A percentile compares a stretch with the other conserved stretches of the same genome.
phyloP scores from a whole-genome alignment of 2,888 invertebrate genomes.

The Saturnia japonica region DNA sequence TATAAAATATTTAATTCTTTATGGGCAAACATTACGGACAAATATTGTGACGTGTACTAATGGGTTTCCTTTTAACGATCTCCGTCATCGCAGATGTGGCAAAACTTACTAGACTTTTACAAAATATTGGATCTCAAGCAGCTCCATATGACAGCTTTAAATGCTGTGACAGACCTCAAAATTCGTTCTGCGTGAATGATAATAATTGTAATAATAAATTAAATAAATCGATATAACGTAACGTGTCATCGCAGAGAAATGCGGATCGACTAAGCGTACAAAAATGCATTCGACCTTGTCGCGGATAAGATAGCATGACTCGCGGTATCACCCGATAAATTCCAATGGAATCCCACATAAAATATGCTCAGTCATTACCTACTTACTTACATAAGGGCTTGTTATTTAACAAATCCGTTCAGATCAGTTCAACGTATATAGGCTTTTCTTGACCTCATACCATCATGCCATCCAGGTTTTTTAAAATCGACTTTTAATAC shows the following conservation, averaged over 20 bases:
- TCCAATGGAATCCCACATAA: neutral
- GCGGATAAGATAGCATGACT: conserved; percentile 20
- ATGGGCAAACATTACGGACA: too few species aligned
- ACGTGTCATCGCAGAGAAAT: conserved; percentile 20
- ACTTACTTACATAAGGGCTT: neutral
- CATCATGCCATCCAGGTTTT: neutral
- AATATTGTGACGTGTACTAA: too few species aligned
- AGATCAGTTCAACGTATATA: neutral
- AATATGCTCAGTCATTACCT: neutral
- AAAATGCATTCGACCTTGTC: conserved; percentile 26
- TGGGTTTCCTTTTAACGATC: too few species aligned
- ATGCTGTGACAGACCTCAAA: too few species aligned
- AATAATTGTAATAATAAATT: neutral
- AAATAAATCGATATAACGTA: conserved; percentile 2
- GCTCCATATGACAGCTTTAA: too few species aligned
- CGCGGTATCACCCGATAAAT: conserved; percentile 4
- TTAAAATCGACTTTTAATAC: neutral
- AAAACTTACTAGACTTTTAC: too few species aligned
- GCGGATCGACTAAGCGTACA: conserved; percentile 18
- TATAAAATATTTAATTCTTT: too few species aligned
- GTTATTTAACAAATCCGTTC: neutral
- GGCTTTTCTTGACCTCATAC: neutral
- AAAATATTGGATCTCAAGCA: too few species aligned
- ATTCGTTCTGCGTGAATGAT: neutral
- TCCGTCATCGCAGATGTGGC: too few species aligned